Evolutionary conservation across 2,797 vertebrate species (phyloP), one percentile per base, ranked within the genome.

Genomic region (Myripristis murdjan): DNA sequence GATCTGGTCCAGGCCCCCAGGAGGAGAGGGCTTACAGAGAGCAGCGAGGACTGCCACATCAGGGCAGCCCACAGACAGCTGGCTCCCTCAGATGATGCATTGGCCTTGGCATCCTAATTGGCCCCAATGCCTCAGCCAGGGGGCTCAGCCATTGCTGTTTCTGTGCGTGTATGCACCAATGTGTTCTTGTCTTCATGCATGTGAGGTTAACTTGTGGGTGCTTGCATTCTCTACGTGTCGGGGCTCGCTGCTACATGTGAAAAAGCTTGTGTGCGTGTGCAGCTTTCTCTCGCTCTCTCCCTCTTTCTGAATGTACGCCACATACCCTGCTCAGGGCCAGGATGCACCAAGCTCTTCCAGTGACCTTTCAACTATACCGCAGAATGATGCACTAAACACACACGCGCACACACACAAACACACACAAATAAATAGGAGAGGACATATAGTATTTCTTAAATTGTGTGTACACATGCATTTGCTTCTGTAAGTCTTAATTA

Each of bases 71-170:
- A 75, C 82, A 88, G 90, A 92, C 91, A 92, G 89, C 88, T 91
- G 91, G 88, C 85, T 84, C 74, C 74, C 79, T 87, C 87, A 70
- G 60, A 90, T 90, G 90, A 89, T 84, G 87, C 91, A 88, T 81
- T 58, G 84, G 90, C 66, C 87, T 74, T 88, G 89, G 91, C 88
- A 88, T 88, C 85, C 82, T 92, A 91, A 92, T 93, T 92, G 90
- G 89, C 89, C 87, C 85, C 80, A 83, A 61, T 79, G 85, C 79
- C 79, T 85, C 79, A 82, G 84, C 77, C 78, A 72, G 62, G 64
- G 75, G 80, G 76, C 4, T 65, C 84, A 79, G 75, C n/a, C n/a
- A n/a, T n/a, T n/a, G n/a, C n/a, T 82, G 86, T 77, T 62, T 79
- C 61, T 81, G 49, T 79, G 76, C 79, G 59, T 74, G 49, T 77